phyloP scores from a whole-genome alignment of 2,888 invertebrate species.

The Oscheius onirici region DNA sequence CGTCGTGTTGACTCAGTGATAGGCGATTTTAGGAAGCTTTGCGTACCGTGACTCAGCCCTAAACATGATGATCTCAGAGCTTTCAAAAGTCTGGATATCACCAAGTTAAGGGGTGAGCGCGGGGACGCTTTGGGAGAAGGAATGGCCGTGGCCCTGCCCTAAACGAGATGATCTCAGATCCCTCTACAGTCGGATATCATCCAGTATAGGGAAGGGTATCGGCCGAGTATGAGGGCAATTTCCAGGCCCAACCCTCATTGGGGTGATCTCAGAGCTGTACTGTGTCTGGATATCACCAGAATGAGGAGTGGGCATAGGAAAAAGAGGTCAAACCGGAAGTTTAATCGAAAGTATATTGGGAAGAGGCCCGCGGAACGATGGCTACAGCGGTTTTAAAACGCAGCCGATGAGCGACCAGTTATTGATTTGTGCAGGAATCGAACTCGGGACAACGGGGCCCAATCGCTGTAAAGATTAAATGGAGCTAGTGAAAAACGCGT shows the following conservation, averaged over 20 bases:
- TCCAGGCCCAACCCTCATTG: constrained; percentile 30
- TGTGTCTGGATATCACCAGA: constrained; percentile 26
- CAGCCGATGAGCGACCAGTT: constrained; percentile 30
- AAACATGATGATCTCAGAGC: constrained; percentile 32
- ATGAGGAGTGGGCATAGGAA: constrained; percentile 13
- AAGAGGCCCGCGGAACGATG: constrained; percentile 10
- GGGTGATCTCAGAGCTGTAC: constrained; percentile 27
- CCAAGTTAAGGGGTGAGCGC: constrained; percentile 22
- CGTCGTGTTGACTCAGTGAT: not conserved
- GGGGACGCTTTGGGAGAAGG: constrained; percentile 3
- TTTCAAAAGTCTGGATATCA: constrained; percentile 25
- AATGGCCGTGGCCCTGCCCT: constrained; percentile 18
- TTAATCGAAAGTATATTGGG: not conserved
- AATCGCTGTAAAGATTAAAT: constrained; percentile 17
- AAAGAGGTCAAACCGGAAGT: not conserved
- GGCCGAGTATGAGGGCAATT: not conserved
- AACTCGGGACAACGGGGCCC: constrained; percentile 16
- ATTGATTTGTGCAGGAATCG: constrained; percentile 21
- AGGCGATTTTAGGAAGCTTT: not conserved
- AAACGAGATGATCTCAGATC: constrained; percentile 29
- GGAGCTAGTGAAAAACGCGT: not conserved
- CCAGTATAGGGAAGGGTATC: constrained; percentile 4
- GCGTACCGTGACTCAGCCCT: constrained; percentile 18
- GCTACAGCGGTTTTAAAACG: constrained; percentile 29
- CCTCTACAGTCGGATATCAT: constrained; percentile 22